Evolutionary conservation across 2,113 vertebrate species (phyloP), one percentile per base, ranked within the genome.

Genomic region (Craseonycteris thonglongyai): DNA sequence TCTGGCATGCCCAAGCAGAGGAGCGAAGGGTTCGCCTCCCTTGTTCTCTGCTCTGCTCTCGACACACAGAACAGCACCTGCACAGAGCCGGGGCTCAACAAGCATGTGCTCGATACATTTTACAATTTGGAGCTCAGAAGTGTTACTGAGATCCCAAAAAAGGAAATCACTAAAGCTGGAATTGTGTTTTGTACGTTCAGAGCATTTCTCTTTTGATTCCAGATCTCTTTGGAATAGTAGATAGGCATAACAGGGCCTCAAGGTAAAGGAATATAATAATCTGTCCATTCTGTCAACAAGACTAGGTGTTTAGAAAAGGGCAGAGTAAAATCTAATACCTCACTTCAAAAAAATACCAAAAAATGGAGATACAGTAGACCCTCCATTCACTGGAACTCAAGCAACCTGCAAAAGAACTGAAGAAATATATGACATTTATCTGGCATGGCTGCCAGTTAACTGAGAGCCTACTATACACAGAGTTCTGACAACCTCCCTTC

Each of bases 311-410:
- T 26, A 42, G 58, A 74, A 84, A 74, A 3, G 21, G 35, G 14
- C 35, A 30, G 16, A 82, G 21, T 54, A 38, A 81, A 72, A 59
- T 35, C 22, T 22, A 66, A 69, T 1, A 13, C 33, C 22, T 10
- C 0, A 30, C 7, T 28, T 84, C 3, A 15, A 26, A 81, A 89
- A 28, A 22, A 11, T 0, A 49, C 33, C 33, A 33, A 15, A 26
- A 75, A 11, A 40, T 2, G 0, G 14, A 11, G 28, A 4, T 2
- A 6, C 3, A 0, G 6, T n/a, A n/a, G n/a, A n/a, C n/a, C n/a
- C n/a, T n/a, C n/a, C n/a, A n/a, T n/a, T n/a, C n/a, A n/a, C n/a
- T n/a, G n/a, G n/a, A n/a, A n/a, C n/a, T n/a, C n/a, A n/a, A n/a
- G n/a, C n/a, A n/a, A n/a, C n/a, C n/a, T n/a, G n/a, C n/a, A n/a